Evolutionary conservation across 1,140 invertebrate species (phyloP).

Genomic region (Nasonia giraulti): DNA sequence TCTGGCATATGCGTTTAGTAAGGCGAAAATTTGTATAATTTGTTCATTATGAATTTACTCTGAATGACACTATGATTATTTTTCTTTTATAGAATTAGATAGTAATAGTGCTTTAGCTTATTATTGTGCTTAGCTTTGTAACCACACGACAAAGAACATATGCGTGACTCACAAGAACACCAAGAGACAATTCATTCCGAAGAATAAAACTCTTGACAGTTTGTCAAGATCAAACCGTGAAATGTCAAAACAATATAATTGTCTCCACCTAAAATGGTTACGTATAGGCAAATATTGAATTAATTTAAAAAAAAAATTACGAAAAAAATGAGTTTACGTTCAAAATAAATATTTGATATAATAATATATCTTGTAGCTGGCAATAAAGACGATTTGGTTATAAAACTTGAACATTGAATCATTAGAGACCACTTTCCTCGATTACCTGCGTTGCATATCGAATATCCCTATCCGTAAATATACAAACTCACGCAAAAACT

Average conservation of each 20-base stretch:
- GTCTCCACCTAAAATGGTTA: background rate
- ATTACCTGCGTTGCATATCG: background rate
- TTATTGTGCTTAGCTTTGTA: background rate
- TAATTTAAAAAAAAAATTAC: background rate
- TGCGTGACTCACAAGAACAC: constrained; percentile 13
- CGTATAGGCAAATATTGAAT: background rate
- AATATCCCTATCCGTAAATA: background rate
- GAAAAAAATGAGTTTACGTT: background rate
- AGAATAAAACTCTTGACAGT: background rate
- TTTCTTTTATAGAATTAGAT: background rate
- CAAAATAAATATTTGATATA: no score
- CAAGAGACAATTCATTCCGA: constrained; percentile 19
- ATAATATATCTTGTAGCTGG: no score
- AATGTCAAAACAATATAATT: constrained; percentile 18
- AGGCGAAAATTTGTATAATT: background rate
- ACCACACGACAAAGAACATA: background rate
- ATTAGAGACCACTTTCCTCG: background rate
- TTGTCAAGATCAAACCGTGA: constrained; percentile 23
- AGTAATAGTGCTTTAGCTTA: background rate
- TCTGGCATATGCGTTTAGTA: background rate
- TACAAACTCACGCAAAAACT: background rate
- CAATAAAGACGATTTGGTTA: no score
- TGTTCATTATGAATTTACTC: background rate
- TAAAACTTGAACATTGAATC: background rate
- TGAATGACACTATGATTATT: background rate